Evolutionary conservation across 2,113 vertebrate genomes (phyloP).

Genomic region (Grallaria varia): DNA sequence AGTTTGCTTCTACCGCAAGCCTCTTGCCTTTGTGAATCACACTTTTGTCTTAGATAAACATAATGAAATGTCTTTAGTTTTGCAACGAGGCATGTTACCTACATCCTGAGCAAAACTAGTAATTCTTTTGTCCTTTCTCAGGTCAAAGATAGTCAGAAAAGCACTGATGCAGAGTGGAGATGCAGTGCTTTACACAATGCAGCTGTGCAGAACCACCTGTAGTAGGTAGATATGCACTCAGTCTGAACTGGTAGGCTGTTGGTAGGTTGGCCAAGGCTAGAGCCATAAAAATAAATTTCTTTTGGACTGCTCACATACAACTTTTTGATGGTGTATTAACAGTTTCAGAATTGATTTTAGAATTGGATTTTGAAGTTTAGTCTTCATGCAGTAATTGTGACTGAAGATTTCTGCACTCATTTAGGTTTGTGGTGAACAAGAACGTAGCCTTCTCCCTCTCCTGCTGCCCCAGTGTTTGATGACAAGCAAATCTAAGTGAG

Average conservation of each 20-base stretch:
- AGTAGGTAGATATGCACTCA: background rate
- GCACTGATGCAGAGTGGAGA: background rate
- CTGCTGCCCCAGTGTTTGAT: rapidly evolving
- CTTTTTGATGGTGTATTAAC: background rate
- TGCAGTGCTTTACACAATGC: background rate
- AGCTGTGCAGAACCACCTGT: background rate
- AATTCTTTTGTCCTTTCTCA: background rate
- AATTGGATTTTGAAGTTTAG: background rate
- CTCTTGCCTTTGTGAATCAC: background rate
- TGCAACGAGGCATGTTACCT: background rate
- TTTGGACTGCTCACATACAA: background rate
- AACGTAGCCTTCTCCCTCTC: background rate
- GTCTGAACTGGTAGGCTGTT: background rate
- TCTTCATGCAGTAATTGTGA: background rate
- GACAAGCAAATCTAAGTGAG: background rate
- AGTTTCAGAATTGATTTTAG: background rate
- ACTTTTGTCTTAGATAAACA: background rate
- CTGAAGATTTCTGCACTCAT: background rate
- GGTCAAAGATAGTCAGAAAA: background rate
- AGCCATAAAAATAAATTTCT: background rate
- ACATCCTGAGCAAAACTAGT: background rate
- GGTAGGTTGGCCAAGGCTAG: background rate
- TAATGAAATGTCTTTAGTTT: background rate
- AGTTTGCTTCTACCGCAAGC: background rate
- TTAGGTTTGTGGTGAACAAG: background rate